Conservation (phyloP, 92 coral and sea anemone species). For the Umimayanthus chanpuru region DNA sequence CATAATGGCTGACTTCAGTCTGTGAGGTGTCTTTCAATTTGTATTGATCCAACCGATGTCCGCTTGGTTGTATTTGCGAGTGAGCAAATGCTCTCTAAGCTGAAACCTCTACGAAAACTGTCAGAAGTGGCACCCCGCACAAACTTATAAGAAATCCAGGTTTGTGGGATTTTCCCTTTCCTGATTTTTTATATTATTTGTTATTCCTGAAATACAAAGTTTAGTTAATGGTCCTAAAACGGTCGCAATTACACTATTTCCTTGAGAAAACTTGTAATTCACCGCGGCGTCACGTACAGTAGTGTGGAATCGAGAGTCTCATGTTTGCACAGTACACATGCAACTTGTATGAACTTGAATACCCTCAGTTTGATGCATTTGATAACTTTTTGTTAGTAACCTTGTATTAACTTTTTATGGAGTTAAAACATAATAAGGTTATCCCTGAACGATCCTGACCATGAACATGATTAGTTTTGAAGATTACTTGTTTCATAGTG, state of each 20-base stretch:
- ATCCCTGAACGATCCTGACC: too few relatives aligned
- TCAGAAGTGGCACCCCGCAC: neutral
- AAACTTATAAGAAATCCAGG: neutral
- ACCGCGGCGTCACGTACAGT: too few relatives aligned
- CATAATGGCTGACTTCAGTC: neutral
- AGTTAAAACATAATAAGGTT: too few relatives aligned
- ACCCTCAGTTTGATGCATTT: too few relatives aligned
- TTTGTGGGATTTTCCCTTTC: neutral
- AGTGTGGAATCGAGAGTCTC: too few relatives aligned
- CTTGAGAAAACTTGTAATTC: too few relatives aligned
- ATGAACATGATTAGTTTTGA: too few relatives aligned
- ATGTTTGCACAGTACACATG: too few relatives aligned
- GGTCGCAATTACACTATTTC: neutral
- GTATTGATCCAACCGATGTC: neutral
- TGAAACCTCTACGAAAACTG: neutral
- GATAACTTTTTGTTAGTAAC: too few relatives aligned
- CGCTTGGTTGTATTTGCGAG: neutral
- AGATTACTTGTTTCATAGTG: too few relatives aligned
- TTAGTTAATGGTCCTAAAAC: neutral
- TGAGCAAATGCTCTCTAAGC: neutral
- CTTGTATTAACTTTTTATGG: too few relatives aligned
- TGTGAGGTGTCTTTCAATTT: neutral
- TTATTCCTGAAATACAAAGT: neutral
- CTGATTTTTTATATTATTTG: neutral
- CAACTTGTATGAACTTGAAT: too few relatives aligned